A percentile compares a stretch with the other conserved stretches of the same genome.
These are phyloP conservation scores for Dreissena rostriformis DNA, from an alignment of 1,140 invertebrate species.

Conservation along the genomic window DNA sequence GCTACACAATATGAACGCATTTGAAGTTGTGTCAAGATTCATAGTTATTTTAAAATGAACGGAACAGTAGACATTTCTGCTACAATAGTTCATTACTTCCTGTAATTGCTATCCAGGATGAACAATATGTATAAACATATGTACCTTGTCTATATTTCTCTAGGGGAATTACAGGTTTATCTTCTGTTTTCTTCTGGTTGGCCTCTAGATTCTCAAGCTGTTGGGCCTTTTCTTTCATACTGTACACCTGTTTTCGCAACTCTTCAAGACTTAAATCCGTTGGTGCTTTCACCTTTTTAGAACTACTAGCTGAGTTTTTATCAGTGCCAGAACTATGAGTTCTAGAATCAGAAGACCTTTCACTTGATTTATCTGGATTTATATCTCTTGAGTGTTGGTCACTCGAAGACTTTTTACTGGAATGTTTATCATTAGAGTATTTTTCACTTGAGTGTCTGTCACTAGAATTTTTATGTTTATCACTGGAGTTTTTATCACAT, in stretches of 20 bases:
- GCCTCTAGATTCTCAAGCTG: slow-evolving; percentile 39
- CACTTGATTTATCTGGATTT: not conserved
- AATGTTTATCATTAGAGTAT: not conserved
- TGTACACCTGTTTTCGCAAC: slow-evolving; percentile 28
- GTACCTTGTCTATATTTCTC: slow-evolving; percentile 44
- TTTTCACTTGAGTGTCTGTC: not conserved
- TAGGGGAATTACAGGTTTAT: not conserved
- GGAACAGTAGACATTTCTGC: too few species aligned
- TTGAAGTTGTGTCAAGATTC: too few species aligned
- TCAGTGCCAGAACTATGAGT: not conserved
- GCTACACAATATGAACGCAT: too few species aligned
- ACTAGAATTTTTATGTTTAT: not conserved
- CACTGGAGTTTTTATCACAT: not conserved
- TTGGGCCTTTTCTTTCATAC: not conserved
- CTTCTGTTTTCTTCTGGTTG: not conserved
- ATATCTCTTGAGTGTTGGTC: not conserved
- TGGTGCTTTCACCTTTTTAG: not conserved
- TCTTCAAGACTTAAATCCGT: slow-evolving; percentile 40
- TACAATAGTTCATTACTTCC: too few species aligned
- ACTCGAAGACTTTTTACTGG: not conserved
- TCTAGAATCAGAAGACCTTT: not conserved
- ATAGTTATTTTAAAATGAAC: too few species aligned
- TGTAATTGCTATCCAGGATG: not conserved
- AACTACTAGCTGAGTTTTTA: not conserved
- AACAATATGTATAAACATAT: not conserved